Percentiles rank a stretch among this genome's conserved stretches.
These are phyloP conservation scores for Campylorhamphus procurvoides DNA, from an alignment of 2,113 vertebrate species.

Conservation along the genomic window DNA sequence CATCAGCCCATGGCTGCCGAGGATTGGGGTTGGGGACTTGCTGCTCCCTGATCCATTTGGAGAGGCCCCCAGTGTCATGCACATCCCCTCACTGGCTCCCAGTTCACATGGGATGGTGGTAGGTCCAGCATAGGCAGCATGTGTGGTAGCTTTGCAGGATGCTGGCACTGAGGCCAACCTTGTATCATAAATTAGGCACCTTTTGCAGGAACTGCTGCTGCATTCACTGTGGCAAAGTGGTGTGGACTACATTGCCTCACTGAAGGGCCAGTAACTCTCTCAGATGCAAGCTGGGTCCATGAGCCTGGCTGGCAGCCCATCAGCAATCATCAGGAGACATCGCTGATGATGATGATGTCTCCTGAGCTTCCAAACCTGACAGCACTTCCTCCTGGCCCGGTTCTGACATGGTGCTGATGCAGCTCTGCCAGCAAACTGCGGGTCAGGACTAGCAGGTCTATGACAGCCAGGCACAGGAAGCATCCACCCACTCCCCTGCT, in stretches of 20 bases:
- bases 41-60: too few relatives aligned
- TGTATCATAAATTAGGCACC: neutral
- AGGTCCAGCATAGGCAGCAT: neutral
- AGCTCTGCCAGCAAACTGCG: neutral
- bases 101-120: neutral
- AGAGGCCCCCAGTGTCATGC: neutral
- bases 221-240: neutral
- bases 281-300: neutral
- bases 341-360: fast-evolving
- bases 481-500: neutral
- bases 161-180: neutral
- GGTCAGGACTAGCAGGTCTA: neutral
- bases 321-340: neutral
- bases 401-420: neutral
- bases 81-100: neutral
- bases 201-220: neutral
- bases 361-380: neutral
- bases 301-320: neutral
- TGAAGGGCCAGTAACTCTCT: neutral
- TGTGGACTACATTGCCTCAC: neutral
- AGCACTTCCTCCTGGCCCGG: neutral
- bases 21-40: neutral
- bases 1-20: neutral
- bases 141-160: neutral
- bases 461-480: neutral